Base-by-base conservation (phyloP, 2,888 invertebrate species). In the Eucera pruinosa region DNA sequence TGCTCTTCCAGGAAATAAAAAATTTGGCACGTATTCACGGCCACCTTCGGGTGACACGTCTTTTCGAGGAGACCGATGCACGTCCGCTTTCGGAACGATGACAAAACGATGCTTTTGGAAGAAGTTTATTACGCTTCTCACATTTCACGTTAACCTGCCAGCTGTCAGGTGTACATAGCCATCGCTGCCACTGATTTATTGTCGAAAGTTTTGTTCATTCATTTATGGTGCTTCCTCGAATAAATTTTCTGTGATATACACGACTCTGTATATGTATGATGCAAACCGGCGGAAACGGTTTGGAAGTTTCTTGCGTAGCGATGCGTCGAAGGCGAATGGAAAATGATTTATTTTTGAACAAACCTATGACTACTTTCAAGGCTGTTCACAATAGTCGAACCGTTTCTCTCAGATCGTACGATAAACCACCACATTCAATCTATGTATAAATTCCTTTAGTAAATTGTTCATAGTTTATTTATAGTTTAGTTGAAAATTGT, bases 271-370 rank as follows among this genome's bases (percentile, higher is more conserved):
- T n/a, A 39, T 9, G 9, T 5, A 30, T 30, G 6, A 36, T 15
- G 4, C n/a, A 23, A 3, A 18, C 11, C 7, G 43, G 25, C 6
- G 2, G 11, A n/a, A 30, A 30, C 13, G 3, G 39, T 23, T 47
- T 4, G 6, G 15, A 23, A 43, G 11, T 23, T 70, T 30, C 54
- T 41, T 11, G 30, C 27, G n/a, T 48, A n/a, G 20, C 7, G 25
- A 60, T 25, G 43, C 18, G 20, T 50, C 2, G 52, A 20, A 15
- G 36, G 2, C 18, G 7, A 45, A 25, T 18, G 39, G 13, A 13
- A 50, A 43, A 47, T 50, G 27, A 65, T 65, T 65, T 64, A 74
- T 74, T 75, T 58, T 47, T 30, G 27, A 52, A 18, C 58, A 33
- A 55, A 66, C 47, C 62, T 74, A 41, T 39, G 39, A 61, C 23